Base-by-base conservation (phyloP, 1,140 invertebrate genomes). In the Leptinotarsa texana region DNA sequence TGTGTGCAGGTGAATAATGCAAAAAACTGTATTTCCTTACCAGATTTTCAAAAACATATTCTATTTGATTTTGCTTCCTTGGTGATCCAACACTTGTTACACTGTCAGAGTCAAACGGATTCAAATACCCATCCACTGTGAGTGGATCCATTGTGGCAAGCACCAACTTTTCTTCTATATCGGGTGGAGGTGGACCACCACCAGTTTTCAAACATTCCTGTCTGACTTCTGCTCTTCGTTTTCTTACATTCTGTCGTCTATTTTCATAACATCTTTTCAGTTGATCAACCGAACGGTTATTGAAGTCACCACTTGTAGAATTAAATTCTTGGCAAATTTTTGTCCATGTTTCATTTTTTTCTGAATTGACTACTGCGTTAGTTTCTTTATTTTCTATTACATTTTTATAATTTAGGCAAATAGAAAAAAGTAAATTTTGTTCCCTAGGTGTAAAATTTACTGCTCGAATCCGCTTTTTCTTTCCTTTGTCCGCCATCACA, bases 321-420 rank as follows among this genome's bases (percentile, higher is more conserved):
- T 76, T 76, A 70, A 69, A 76, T 65, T 74, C 61, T 11, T 33
- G 24, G 22, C 72, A 24, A 65, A 74, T 74, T 74, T 69, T 63
- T 15, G 21, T 18, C 74, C 74, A 75, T 17, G 42, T n/a, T 75
- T 74, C 71, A 24, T 76, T 51, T 74, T 74, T 76, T 71, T 77
- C 22, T 42, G 51, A 18, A 61, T 51, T 75, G 6, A 67, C 63
- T 27, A 75, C 67, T 22, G 49, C 67, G 47, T 77, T 73, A 4
- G 74, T 75, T 68, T 67, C 27, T 47, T 77, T 77, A 69, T 77
- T 77, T 75, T 77, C 74, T 11, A 77, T 13, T 75, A 71, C 68
- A 22, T 49, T 72, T 72, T 72, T 72, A 63, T 77, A 72, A 65
- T 75, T 65, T 42, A 68, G 13, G 13, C 27, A 48, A 21, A 76